Evolutionary conservation across 2,113 vertebrate species (phyloP), one percentile per base, ranked within the genome.

Genomic region (Casuarius casuarius): DNA sequence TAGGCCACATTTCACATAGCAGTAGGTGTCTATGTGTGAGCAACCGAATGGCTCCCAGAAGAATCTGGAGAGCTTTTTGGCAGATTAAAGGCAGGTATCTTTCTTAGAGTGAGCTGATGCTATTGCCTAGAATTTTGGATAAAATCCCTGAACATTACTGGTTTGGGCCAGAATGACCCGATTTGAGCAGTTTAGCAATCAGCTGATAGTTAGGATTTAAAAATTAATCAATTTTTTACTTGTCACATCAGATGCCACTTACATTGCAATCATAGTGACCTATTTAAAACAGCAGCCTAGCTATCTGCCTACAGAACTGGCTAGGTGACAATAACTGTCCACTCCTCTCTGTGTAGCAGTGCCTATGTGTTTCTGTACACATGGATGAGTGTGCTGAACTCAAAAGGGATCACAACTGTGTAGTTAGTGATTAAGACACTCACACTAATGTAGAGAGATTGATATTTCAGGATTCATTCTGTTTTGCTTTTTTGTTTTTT

Each of bases 261-360:
- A 74, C 26, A 44, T 52, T 70, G 84, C 28, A 86, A 38, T 83
- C 40, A 51, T 3, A 80, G 6, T 66, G 7, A 67, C 42, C 68
- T 84, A 81, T 85, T 92, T 85, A 85, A 76, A 67, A 88, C 51
- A 73, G 8, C 48, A 76, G 38, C 7, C 7, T 84, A 77, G 90
- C 89, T 81, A 80, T 81, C 77, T 91, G 10, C 66, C 80, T 74
- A 48, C n/a, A 84, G 76, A 81, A 66, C 31, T 66, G 12, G 20
- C 51, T 87, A 77, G 62, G 20, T 54, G 81, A 70, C 80, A 77
- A 28, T 31, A 74, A 9, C 20, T 81, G 17, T 58, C 59, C 80
- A 65, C 15, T 82, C 2, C 2, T 91, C 5, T 68, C 67, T 56
- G 23, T 66, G 25, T 25, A 77, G 58, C 73, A 58, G 19, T 56